Percentiles rank a stretch among this genome's conserved stretches.
phyloP scores from a whole-genome alignment of 2,888 invertebrate genomes.

The Limenitis camilla region DNA sequence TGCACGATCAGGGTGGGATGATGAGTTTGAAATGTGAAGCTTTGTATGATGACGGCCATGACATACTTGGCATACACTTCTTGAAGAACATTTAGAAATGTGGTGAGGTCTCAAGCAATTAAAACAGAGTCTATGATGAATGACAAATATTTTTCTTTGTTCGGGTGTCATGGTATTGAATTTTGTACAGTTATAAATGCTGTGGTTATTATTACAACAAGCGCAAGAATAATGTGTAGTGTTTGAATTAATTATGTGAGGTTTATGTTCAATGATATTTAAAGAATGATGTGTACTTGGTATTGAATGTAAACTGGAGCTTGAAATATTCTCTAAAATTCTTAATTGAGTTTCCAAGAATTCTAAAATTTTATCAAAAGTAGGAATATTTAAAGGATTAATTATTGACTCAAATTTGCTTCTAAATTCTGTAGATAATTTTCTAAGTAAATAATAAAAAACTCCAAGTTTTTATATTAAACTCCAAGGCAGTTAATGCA shows the following conservation, averaged over 20 bases:
- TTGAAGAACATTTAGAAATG: not conserved
- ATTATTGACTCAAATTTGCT: not conserved
- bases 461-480: not conserved
- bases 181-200: not conserved
- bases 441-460: not conserved
- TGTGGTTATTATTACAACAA: too few relatives aligned
- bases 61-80: not conserved
- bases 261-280: too few relatives aligned
- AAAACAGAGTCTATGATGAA: not conserved
- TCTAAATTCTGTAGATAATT: not conserved
- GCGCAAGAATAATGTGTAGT: too few relatives aligned
- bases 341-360: not conserved
- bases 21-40: not conserved
- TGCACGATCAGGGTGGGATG: not conserved
- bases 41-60: not conserved
- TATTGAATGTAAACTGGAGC: not conserved
- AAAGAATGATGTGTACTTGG: not conserved
- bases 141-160: not conserved
- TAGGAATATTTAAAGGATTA: not conserved
- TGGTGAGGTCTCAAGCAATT: not conserved
- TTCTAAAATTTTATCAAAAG: not conserved
- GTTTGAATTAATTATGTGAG: too few relatives aligned
- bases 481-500: not conserved
- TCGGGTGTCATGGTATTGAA: not conserved
- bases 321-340: not conserved